Conservation (phyloP, 2,113 vertebrate species). For the Platichthys stellatus region DNA sequence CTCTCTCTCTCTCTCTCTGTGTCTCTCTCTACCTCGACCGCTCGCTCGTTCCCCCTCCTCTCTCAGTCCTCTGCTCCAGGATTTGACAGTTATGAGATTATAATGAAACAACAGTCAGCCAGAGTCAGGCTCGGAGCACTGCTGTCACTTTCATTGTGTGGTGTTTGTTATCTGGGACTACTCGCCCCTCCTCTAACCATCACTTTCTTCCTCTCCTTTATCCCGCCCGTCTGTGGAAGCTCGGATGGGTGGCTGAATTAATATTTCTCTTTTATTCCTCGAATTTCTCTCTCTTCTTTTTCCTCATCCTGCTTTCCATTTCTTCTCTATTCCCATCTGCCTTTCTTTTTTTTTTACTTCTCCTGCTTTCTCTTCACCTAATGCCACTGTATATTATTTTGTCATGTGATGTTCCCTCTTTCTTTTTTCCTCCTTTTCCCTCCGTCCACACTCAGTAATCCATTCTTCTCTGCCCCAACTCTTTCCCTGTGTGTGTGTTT, state of each 20-base stretch:
- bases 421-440: background rate
- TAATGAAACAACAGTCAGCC: conserved; percentile 75
- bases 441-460: background rate
- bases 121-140: conserved; percentile 63
- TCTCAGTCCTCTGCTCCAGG: conserved; percentile 34
- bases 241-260: conserved; percentile 5
- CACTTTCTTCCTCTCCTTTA: conserved; percentile 43
- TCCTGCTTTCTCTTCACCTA: background rate
- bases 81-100: conserved; percentile 77
- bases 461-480: conserved; percentile 15
- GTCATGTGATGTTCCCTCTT: background rate
- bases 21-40: background rate
- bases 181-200: conserved; percentile 32
- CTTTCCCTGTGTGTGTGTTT: conserved; percentile 15
- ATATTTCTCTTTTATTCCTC: conserved; percentile 8
- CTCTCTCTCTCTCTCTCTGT: background rate
- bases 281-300: background rate
- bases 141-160: conserved; percentile 72
- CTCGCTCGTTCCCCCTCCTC: conserved; percentile 4
- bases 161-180: conserved; percentile 63
- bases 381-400: background rate
- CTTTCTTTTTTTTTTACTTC: background rate
- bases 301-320: background rate
- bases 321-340: background rate
- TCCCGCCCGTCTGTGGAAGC: conserved; percentile 14